Evolutionary conservation across 2,888 invertebrate species (phyloP).

Genomic region (Chesias legatella): DNA sequence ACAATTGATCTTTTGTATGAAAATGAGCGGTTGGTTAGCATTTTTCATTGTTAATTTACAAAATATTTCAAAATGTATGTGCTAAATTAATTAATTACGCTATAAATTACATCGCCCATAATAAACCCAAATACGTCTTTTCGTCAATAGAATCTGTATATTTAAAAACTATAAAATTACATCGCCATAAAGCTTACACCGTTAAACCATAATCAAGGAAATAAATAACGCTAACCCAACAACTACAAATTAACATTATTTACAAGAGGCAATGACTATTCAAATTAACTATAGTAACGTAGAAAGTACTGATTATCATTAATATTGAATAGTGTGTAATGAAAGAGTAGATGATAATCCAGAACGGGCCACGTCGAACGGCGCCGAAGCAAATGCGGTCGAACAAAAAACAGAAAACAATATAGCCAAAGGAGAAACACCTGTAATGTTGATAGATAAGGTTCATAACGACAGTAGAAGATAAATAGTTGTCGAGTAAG

Average conservation of each 20-base stretch:
- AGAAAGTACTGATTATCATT: conserved; percentile 71
- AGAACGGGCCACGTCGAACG: conserved; percentile 69
- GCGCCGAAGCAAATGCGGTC: conserved; percentile 69
- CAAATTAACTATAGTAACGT: conserved; percentile 36
- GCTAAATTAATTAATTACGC: conserved; percentile 2
- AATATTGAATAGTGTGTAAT: conserved; percentile 75
- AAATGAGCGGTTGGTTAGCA: too few relatives aligned
- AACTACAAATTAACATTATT: conserved; percentile 26
- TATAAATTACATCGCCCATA: conserved; percentile 9
- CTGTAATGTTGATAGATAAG: conserved; percentile 25
- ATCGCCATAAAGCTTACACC: conserved; percentile 27
- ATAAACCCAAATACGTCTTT: conserved; percentile 7
- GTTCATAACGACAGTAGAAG: conserved; percentile 10
- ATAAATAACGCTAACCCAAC: conserved; percentile 23
- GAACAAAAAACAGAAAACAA: conserved; percentile 28
- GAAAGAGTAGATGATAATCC: conserved; percentile 78
- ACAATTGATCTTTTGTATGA: too few relatives aligned
- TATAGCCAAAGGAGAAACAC: conserved; percentile 28
- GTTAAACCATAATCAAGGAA: conserved; percentile 24
- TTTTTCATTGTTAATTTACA: too few relatives aligned
- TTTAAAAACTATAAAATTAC: conserved; percentile 27
- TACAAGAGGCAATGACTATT: conserved; percentile 33
- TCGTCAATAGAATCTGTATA: conserved; percentile 23
- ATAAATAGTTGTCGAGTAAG: conserved; percentile 40
- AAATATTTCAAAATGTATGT: too few relatives aligned